Base-by-base conservation (phyloP, 2,888 invertebrate species). In the Lasioglossum marginatum region DNA sequence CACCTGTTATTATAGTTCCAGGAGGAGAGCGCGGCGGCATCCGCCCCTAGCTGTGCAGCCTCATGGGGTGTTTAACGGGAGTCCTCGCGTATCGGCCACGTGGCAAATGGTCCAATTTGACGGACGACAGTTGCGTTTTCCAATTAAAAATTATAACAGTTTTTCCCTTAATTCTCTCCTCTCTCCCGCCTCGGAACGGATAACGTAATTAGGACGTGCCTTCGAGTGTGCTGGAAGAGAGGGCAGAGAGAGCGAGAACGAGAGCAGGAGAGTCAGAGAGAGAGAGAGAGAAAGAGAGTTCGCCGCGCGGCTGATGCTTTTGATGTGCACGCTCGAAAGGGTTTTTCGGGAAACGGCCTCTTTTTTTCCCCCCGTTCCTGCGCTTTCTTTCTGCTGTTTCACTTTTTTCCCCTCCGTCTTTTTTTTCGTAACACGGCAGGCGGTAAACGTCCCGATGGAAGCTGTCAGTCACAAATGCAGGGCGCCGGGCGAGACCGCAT, bases 111-210 rank as follows among this genome's bases (percentile, higher is more conserved):
- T 90, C 90, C 91, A 92, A 91, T 91, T 92, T 91, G 81, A 82
- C 76, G 78, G 81, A 87, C 91, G 91, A 88, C 92, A 91, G 92
- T 90, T 92, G 92, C 84, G 84, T 86, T 85, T 82, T 85, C 92
- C 92, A 92, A 92, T 92, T 92, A 92, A 92, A 92, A 91, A 78
- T 84, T 85, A 79, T 87, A 92, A 90, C 89, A 83, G 91, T 89
- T 89, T 87, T 87, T 86, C 84, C 85, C 82, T 81, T 72, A n/a
- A 63, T 31, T 84, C 82, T 86, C 79, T 66, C 75, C 80, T 73
- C 71, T 48, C 81, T 71, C 66, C 45, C 52, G 52, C 27, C 71
- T 60, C 57, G 75, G 43, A 31, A 45, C 77, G 82, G 81, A 85
- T 83, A 73, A 84, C 76, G 84, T 88, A 89, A 91, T 91, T 91